A percentile compares a stretch with the other conserved stretches of the same genome.
These are phyloP conservation scores for Epinephelus malabaricus DNA, from an alignment of 2,797 vertebrate species.

Conservation along the genomic window DNA sequence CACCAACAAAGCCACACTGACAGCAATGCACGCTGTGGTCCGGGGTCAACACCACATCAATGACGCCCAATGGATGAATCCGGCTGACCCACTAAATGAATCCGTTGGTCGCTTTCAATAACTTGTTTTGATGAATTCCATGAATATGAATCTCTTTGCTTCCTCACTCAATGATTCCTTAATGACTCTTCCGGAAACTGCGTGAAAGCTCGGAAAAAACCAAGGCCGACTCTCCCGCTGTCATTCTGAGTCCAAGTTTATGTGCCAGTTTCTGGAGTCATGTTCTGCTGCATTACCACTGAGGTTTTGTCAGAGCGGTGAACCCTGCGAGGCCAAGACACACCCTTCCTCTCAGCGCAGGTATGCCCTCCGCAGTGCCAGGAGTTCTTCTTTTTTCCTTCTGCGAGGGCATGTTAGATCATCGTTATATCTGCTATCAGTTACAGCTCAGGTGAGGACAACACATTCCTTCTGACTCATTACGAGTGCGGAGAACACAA, in stretches of 20 bases:
- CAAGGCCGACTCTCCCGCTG: constrained; percentile 9
- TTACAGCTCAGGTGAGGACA: constrained; percentile 74
- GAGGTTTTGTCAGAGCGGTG: constrained; percentile 53
- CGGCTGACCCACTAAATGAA: constrained; percentile 61
- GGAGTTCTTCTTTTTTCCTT: constrained; percentile 13
- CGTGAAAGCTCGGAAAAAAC: constrained; percentile 19
- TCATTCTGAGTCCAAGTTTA: constrained; percentile 42
- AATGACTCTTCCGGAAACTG: constrained; percentile 64
- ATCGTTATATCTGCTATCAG: constrained; percentile 62
- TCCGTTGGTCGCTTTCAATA: constrained; percentile 59
- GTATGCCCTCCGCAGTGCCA: constrained; percentile 64
- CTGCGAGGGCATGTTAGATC: constrained; percentile 66
- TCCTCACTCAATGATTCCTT: constrained; percentile 58
- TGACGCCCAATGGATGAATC: constrained; percentile 54
- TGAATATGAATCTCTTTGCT: constrained; percentile 65
- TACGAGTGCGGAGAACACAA: constrained; percentile 63
- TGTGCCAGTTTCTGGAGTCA: constrained; percentile 48
- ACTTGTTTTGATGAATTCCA: constrained; percentile 72
- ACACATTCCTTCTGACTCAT: constrained; percentile 74
- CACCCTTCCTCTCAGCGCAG: constrained; percentile 57
- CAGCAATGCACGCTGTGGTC: constrained; percentile 60
- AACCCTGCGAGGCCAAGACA: constrained; percentile 63
- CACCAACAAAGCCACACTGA: constrained; percentile 75
- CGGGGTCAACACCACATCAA: constrained; percentile 75
- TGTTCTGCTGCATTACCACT: constrained; percentile 64